A percentile compares a stretch with the other conserved stretches of the same genome.
Evolutionary conservation across 64 coral and sea anemone genomes (phyloP).

Genomic region (Cladopsammia gracilis): DNA sequence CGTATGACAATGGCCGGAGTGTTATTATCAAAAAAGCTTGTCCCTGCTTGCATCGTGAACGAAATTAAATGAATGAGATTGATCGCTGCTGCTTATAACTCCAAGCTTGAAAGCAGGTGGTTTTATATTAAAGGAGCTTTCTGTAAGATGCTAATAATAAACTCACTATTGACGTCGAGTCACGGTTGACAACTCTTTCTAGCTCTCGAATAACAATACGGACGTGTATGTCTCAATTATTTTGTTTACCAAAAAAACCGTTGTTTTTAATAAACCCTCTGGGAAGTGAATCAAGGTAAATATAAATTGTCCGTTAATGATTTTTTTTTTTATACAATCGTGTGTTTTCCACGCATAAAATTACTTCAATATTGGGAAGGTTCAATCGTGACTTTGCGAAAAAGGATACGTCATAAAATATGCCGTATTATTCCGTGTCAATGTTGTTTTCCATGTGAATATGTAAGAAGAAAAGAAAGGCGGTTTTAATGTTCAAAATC

Average conservation of each 20-base stretch:
- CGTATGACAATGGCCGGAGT: conserved; percentile 53
- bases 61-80: not conserved
- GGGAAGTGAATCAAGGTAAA: not conserved
- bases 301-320: not conserved
- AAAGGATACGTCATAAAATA: not conserved
- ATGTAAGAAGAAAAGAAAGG: not conserved
- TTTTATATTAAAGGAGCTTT: not conserved
- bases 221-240: not conserved
- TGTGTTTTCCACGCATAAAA: not conserved
- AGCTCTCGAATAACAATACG: not conserved
- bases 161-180: not conserved
- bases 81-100: not conserved
- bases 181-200: not conserved
- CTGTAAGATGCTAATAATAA: not conserved
- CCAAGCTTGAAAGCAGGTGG: not conserved
- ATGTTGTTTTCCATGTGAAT: not conserved
- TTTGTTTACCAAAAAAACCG: not conserved
- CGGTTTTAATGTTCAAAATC: not conserved
- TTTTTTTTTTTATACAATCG: not conserved
- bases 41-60: conserved; percentile 50
- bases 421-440: not conserved
- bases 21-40: conserved; percentile 23
- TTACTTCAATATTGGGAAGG: not conserved
- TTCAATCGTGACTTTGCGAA: not conserved
- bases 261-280: not conserved